phyloP scores from a whole-genome alignment of 2,113 vertebrate genomes.

The Egretta garzetta region DNA sequence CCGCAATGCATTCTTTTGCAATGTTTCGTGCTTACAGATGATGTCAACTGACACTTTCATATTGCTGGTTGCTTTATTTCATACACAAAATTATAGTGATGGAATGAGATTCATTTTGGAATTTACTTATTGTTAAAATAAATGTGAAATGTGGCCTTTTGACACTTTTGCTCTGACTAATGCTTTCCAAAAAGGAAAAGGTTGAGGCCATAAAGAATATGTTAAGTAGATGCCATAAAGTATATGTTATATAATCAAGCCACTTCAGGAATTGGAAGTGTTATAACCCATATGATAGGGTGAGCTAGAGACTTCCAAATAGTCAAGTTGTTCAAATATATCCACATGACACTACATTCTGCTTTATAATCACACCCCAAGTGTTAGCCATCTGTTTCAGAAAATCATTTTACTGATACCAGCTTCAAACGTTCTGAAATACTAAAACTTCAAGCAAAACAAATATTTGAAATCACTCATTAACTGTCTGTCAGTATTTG shows the following conservation, averaged over 20 bases:
- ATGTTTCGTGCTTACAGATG: background rate
- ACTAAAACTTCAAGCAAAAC: background rate
- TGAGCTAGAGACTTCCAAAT: conserved; percentile 9
- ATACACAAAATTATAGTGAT: background rate
- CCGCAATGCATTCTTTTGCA: background rate
- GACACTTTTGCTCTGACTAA: background rate
- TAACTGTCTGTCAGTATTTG: background rate
- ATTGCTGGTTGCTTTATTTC: background rate
- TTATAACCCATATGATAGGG: background rate
- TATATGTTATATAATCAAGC: background rate
- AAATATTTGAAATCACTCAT: background rate
- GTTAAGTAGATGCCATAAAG: background rate
- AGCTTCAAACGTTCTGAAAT: background rate
- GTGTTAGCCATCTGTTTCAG: conserved; percentile 40
- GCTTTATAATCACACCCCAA: conserved; percentile 24
- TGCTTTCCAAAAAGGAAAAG: background rate
- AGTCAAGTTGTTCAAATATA: conserved; percentile 6
- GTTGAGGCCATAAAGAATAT: background rate
- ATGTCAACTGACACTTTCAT: background rate
- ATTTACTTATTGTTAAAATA: background rate
- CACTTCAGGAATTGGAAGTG: background rate
- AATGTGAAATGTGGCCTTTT: background rate
- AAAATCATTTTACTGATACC: background rate
- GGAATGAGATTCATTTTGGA: background rate
- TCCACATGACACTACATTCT: background rate